Evolutionary conservation across 2,797 vertebrate species (phyloP), one percentile per base, ranked within the genome.

Genomic region (Spinus olivaceus): DNA sequence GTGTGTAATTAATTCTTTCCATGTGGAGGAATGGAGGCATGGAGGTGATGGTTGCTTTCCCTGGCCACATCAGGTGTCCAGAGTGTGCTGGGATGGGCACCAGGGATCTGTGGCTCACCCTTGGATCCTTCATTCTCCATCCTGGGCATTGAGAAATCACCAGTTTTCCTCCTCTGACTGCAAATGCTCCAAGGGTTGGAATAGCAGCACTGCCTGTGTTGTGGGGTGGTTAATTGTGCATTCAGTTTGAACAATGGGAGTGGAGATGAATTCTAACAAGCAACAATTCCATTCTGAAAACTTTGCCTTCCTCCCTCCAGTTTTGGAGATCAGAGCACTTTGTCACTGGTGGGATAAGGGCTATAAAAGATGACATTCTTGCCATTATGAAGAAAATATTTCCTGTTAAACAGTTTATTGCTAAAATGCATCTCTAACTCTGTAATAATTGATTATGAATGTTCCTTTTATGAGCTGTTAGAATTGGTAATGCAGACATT

Each of bases 401-500:
- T 94, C 90, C 86, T 90, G 65, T 92, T 93, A n/a, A 53, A 86
- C 7, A 61, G 42, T 88, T 94, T 92, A 90, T 72, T 84, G 83
- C 88, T 79, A 54, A 94, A 94, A 94, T 78, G 88, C 77, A 93
- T 54, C 86, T 61, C 86, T 71, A 66, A 71, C 69, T 88, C 64
- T 67, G 80, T 77, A 93, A 83, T 96, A 93, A 94, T 88, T 94
- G 83, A 95, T 90, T 86, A 72, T 54, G 73, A 90, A 93, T 81
- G 70, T 76, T 86, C 70, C 50, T 92, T 95, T 94, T 90, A 94
- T 69, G 83, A 94, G 90, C 88, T 59, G 73, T 86, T 94, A 46
- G 54, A 86, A 84, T 76, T 88, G 90, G 70, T 57, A 90, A 76
- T 88, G 61, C 73, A 71, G 94, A 81, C 70, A 23, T 37, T 57